Evolutionary conservation across 2,888 invertebrate genomes (phyloP).

Genomic region (Dioctria linearis): DNA sequence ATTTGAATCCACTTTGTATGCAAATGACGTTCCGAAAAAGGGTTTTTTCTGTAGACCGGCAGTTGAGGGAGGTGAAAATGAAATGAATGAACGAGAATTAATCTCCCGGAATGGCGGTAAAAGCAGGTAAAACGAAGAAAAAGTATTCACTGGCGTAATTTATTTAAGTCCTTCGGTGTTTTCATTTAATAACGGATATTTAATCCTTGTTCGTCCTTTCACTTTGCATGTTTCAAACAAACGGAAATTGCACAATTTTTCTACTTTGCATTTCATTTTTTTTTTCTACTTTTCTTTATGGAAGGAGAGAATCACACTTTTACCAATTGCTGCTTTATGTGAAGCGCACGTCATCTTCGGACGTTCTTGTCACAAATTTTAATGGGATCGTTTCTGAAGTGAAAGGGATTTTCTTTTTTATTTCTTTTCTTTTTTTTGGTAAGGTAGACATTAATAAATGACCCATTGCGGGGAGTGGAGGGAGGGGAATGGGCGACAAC

Average conservation of each 20-base stretch:
- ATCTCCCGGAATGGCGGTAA: slow-evolving; percentile 43
- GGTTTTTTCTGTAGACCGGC: slow-evolving; percentile 12
- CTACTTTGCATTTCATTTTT: slow-evolving; percentile 48
- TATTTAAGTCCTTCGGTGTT: slow-evolving; percentile 52
- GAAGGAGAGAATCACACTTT: slow-evolving; percentile 20
- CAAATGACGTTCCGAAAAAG: slow-evolving; percentile 43
- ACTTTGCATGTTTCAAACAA: slow-evolving; percentile 44
- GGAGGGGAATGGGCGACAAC: neutral
- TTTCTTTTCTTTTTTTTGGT: too few species aligned
- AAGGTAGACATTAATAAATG: slow-evolving; percentile 42
- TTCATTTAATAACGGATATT: slow-evolving; percentile 53
- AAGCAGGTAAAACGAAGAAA: slow-evolving; percentile 16
- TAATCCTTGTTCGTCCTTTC: slow-evolving; percentile 38
- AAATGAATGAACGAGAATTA: slow-evolving; percentile 52
- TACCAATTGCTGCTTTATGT: slow-evolving; percentile 34
- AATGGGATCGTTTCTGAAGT: slow-evolving; percentile 10
- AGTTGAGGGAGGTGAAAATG: slow-evolving; percentile 41
- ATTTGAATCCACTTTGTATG: slow-evolving; percentile 53
- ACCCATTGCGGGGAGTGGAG: neutral
- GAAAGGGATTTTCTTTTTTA: neutral
- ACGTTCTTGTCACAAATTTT: slow-evolving; percentile 40
- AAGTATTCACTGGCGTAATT: slow-evolving; percentile 38
- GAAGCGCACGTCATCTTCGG: slow-evolving; percentile 25
- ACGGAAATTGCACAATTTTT: slow-evolving; percentile 53
- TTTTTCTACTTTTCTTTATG: too few species aligned